phyloP scores from a whole-genome alignment of 2,888 invertebrate species.

The Eupelmus urozonus region DNA sequence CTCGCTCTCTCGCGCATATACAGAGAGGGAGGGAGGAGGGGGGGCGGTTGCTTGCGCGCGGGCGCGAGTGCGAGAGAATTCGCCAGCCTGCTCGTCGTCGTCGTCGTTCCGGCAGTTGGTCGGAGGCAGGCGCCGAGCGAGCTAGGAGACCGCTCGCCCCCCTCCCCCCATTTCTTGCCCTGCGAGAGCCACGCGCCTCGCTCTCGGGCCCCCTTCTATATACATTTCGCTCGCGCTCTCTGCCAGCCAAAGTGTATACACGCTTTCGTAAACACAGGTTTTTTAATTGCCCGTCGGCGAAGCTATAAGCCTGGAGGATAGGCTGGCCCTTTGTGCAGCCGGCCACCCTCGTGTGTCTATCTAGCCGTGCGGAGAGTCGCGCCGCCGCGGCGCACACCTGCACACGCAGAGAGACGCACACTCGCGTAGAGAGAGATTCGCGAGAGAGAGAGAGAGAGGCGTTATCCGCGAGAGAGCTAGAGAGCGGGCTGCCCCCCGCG shows the following conservation, averaged over 20 bases:
- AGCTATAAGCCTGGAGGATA: neutral
- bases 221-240: too few species aligned
- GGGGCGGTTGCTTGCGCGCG: neutral
- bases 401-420: too few species aligned
- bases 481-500: neutral
- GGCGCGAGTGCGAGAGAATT: conserved; percentile 34
- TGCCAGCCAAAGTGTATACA: too few species aligned
- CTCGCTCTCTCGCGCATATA: too few species aligned
- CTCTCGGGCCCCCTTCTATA: too few species aligned
- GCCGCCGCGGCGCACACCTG: too few species aligned
- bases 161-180: neutral
- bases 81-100: neutral
- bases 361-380: too few species aligned
- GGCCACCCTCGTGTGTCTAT: too few species aligned
- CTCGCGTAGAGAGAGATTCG: too few species aligned
- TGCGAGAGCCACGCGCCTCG: neutral
- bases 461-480: neutral
- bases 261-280: neutral
- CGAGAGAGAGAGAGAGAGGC: neutral
- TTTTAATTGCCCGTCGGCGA: too few species aligned
- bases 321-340: too few species aligned
- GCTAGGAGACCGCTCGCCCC: neutral
- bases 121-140: conserved; percentile 33
- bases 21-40: neutral
- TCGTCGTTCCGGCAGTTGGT: conserved; percentile 29